Base-by-base conservation (phyloP, 2,797 vertebrate genomes). In the Myioborus miniatus region DNA sequence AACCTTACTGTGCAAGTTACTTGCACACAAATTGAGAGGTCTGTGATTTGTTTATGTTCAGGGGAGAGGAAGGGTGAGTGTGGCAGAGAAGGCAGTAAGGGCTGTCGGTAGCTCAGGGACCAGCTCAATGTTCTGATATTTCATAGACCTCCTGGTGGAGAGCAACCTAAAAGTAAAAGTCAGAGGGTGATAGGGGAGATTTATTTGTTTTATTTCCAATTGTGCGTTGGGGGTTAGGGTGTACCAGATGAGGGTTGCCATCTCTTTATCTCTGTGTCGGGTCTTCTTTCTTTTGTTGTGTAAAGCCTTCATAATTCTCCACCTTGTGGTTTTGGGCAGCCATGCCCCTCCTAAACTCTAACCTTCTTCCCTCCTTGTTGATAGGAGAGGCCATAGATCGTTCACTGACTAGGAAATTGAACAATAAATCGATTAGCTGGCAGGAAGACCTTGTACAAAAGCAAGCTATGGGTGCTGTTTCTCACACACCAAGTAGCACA, bases 361-460 rank as follows among this genome's bases (percentile, higher is more conserved):
- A 79, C 56, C 60, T 83, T 26, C 65, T 86, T 92, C 47, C 68
- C 22, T 82, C 30, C 21, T 67, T 53, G 52, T 34, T 87, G 63
- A 53, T 7, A 84, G 89, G 64, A 84, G 46, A 55, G 89, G 67
- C 80, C n/a, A 12, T 74, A 94, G 91, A 91, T 93, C 3, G 2
- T 91, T 67, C 63, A 26, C 71, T 71, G 67, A 32, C 74, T 60
- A 46, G 87, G 87, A 94, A 93, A 93, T 83, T 64, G 91, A 88
- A 70, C 85, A 92, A 87, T 90, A 91, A 94, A 91, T 93, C 93
- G 89, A 90, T 96, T 87, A 95, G 49, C 70, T 94, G 63, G 70
- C 93, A 84, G 77, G 63, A 90, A 87, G 87, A 90, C 63, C 26
- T 90, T 77, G 67, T 77, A 67, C 56, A 79, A 58, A 67, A 91